Evolutionary conservation across 2,113 vertebrate species (phyloP).

Genomic region (Gopherus flavomarginatus): DNA sequence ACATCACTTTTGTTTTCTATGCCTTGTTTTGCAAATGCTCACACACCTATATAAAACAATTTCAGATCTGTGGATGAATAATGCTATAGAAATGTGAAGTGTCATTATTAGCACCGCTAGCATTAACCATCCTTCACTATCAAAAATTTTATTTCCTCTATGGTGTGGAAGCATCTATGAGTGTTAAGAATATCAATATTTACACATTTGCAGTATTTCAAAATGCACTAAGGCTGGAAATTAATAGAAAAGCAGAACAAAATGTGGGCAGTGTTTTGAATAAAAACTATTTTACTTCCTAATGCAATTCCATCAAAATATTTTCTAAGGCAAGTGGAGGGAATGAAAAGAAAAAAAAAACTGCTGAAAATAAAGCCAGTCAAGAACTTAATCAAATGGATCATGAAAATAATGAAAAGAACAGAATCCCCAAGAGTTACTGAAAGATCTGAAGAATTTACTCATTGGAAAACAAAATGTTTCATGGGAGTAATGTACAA

Average conservation of each 20-base stretch:
- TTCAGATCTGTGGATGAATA: neutral
- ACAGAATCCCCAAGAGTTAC: neutral
- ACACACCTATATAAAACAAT: neutral
- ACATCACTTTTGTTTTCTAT: neutral
- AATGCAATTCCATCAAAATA: neutral
- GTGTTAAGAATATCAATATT: neutral
- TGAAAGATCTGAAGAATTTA: slow-evolving; percentile 9
- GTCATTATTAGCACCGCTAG: neutral
- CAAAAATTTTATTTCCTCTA: neutral
- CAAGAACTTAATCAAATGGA: neutral
- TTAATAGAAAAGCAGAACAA: neutral
- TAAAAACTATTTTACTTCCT: neutral
- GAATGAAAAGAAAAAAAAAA: neutral
- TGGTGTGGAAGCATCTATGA: neutral
- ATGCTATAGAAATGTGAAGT: neutral
- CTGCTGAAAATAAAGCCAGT: neutral
- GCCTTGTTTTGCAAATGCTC: neutral
- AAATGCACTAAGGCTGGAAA: neutral
- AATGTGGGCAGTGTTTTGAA: neutral
- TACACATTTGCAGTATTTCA: neutral
- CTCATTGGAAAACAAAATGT: neutral
- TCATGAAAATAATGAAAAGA: neutral
- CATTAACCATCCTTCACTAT: neutral
- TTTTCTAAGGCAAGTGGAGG: neutral
- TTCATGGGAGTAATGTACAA: neutral